Base-by-base conservation (phyloP, 2,888 invertebrate genomes). In the Drosophila bunnanda region DNA sequence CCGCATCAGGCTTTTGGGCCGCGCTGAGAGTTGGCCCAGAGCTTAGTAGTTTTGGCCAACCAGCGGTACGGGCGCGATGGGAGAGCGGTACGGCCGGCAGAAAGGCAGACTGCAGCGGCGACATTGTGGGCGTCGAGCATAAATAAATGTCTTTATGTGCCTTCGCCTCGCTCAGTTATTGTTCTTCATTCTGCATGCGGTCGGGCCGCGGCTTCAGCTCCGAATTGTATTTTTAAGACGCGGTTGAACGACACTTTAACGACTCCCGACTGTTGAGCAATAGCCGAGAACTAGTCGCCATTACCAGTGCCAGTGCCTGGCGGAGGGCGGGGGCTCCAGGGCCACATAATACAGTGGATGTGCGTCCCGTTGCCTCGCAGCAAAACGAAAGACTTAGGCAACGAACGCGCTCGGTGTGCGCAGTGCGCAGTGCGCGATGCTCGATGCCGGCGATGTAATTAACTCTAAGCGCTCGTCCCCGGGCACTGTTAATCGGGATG, bases 121-220 rank as follows among this genome's bases (percentile, higher is more conserved):
- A 61, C 68, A 67, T 77, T 77, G 84, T 88, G 87, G 84, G 84
- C 75, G 84, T 82, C 69, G 62, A 68, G 75, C 76, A 78, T 78
- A 75, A 88, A 88, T 86, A 80, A 80, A 78, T 86, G 78, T 80
- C 69, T 80, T 80, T 80, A 67, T 78, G 72, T 57, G 81, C 65
- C 78, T 68, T 80, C 50, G 81, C 69, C 64, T 77, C 50, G 81
- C 66, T 59, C 69, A 65, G 75, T 83, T 80, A 78, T 86, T 82
- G 80, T 88, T 84, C 76, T 81, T 84, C 66, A 69, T 68, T 71
- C 65, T 62, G 66, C 68, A 67, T 72, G 68, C 57, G 79, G 50
- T 69, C 53, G 64, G 50, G 39, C 55, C 43, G 22, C 55, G 71
- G 38, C 55, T 65, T 66, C 30, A 71, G 67, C 68, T 68, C 58